Evolutionary conservation across 2,113 vertebrate species (phyloP), one percentile per base, ranked within the genome.

Genomic region (Zeus faber): DNA sequence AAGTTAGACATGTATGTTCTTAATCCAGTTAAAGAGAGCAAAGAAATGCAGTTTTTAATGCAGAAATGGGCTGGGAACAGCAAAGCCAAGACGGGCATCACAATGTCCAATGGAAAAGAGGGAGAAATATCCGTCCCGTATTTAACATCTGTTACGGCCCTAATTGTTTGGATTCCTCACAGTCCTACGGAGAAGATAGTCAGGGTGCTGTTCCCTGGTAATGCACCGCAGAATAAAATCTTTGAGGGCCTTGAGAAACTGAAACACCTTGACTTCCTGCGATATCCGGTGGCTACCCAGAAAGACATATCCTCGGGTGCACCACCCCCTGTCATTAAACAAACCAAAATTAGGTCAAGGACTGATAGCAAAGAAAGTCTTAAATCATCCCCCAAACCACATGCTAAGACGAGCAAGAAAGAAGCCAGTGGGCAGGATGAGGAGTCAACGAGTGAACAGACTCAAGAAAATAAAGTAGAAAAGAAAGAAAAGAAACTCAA

Each of bases 21-120:
- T 61, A 99, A 98, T 62, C 97, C 97, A 4, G 93, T 99, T 17
- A 98, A 97, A 59, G 97, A 99, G 73, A 99, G 96, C 85, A 99
- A 99, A 74, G 97, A 99, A 85, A 99, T 99, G 97, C 97, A 99
- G 62, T 99, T 99, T 70, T 91, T 99, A 27, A 98, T 99, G 96
- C 96, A 99, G 59, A 98, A 98, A 70, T 99, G 97, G 97, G 91
- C 95, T 14, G 97, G 97, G 7, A 99, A 99, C 62, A 99, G 97
- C 76, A 99, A 99, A 77, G 97, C 97, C 54, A 99, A 99, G 84
- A 99, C 97, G 11, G 97, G 97, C 4, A 96, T 99, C 13, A 85
- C 86, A 45, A 88, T 99, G 7, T 79, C 94, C 21, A 98, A 83
- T 29, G 97, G 97, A 41, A 99, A 97, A 68, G 97, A 99, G 70